Evolutionary conservation across 2,113 vertebrate species (phyloP).

Genomic region (Nycticorax nycticorax): DNA sequence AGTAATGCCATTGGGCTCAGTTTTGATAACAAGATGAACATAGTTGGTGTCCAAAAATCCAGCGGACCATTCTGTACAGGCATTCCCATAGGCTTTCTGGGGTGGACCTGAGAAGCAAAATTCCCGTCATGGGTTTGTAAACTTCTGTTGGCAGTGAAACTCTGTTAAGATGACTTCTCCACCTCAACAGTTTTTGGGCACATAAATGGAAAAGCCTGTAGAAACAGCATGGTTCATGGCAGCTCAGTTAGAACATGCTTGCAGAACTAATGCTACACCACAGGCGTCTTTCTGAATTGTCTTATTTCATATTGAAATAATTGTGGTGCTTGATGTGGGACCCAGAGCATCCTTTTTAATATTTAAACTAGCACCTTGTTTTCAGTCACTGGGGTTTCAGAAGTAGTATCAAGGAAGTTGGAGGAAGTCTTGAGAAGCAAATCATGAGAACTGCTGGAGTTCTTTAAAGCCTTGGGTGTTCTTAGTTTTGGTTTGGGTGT

Average conservation of each 20-base stretch:
- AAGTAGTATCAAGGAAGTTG: neutral
- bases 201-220: neutral
- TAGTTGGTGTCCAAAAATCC: neutral
- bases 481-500: neutral
- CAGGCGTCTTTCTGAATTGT: neutral
- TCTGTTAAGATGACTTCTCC: neutral
- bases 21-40: neutral
- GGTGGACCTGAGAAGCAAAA: neutral
- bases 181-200: neutral
- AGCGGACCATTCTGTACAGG: neutral
- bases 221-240: neutral
- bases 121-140: neutral
- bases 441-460: neutral
- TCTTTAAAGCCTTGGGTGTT: neutral
- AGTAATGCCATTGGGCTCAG: neutral
- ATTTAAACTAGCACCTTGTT: neutral
- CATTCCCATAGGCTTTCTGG: neutral
- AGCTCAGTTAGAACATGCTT: neutral
- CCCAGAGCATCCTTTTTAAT: neutral
- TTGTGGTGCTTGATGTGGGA: neutral
- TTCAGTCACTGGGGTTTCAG: neutral
- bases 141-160: neutral
- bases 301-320: neutral
- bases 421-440: neutral
- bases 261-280: neutral